Percentiles rank a stretch among this genome's conserved stretches.
These are phyloP conservation scores for Polyommatus icarus DNA, from an alignment of 2,888 invertebrate species.

Conservation along the genomic window DNA sequence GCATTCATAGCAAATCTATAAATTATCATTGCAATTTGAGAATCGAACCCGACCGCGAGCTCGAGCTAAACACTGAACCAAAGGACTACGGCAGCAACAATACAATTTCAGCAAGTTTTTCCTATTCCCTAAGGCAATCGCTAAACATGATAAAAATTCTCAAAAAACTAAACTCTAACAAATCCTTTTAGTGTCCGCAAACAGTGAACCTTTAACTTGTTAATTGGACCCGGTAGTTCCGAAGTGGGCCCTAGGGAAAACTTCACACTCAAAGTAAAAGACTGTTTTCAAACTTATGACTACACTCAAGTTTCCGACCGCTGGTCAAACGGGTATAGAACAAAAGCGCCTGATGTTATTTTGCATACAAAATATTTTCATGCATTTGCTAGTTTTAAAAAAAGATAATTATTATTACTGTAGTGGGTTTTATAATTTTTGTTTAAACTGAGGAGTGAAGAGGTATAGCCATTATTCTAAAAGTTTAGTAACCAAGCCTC, in stretches of 20 bases:
- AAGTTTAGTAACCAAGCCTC: too few relatives aligned
- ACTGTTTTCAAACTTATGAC: neutral
- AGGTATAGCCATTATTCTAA: too few relatives aligned
- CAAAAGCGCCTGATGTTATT: neutral
- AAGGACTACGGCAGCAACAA: neutral
- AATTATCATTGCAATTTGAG: too few relatives aligned
- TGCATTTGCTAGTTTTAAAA: neutral
- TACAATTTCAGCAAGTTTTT: neutral
- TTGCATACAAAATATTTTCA: neutral
- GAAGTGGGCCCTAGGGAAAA: neutral
- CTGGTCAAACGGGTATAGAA: neutral
- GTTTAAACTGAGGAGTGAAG: too few relatives aligned
- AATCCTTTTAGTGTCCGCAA: slow-evolving; percentile 30
- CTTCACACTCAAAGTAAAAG: neutral
- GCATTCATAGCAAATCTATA: too few relatives aligned
- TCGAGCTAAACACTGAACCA: neutral
- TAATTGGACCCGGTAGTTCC: slow-evolving; percentile 11
- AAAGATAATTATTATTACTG: too few relatives aligned
- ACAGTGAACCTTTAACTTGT: slow-evolving; percentile 19
- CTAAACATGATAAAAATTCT: neutral
- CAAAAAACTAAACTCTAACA: slow-evolving; percentile 5
- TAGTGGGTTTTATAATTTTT: too few relatives aligned
- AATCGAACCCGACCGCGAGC: too few relatives aligned
- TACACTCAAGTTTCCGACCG: neutral
- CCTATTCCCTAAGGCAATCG: neutral